phyloP scores from a whole-genome alignment of 2,113 vertebrate species.

The Urocynchramus pylzowi region DNA sequence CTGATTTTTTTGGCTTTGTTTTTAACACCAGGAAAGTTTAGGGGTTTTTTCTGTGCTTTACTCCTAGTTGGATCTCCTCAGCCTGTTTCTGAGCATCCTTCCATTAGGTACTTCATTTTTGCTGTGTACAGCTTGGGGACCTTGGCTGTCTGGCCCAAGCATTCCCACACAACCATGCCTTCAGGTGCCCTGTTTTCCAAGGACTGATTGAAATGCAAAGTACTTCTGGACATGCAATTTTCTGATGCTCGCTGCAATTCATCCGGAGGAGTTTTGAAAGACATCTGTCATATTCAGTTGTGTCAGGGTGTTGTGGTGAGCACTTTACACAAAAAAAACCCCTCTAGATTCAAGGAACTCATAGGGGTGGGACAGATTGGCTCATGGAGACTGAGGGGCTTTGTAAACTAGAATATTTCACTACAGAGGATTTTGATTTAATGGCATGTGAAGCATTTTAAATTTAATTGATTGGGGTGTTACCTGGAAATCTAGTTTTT shows the following conservation, averaged over 20 bases:
- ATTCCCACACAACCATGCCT: neutral
- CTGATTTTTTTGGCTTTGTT: neutral
- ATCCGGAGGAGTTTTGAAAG: neutral
- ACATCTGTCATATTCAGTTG: neutral
- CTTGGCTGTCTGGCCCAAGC: neutral
- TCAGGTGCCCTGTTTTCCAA: neutral
- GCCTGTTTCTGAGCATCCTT: neutral
- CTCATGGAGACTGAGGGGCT: neutral
- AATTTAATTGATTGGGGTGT: neutral
- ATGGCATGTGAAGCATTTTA: neutral
- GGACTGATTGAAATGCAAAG: neutral
- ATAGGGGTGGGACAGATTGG: neutral
- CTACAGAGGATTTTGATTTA: neutral
- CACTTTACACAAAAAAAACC: neutral
- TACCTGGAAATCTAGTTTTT: neutral
- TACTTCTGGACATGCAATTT: neutral
- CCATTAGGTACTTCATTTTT: neutral
- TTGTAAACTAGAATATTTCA: neutral
- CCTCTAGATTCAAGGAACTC: neutral
- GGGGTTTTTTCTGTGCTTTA: neutral
- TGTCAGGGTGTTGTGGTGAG: neutral
- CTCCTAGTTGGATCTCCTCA: neutral
- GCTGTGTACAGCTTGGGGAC: neutral
- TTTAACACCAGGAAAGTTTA: neutral
- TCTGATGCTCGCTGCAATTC: neutral